Percentiles rank a stretch among this genome's conserved stretches.
Conservation (phyloP, 2,888 invertebrate species). For the Tenodera sinensis region DNA sequence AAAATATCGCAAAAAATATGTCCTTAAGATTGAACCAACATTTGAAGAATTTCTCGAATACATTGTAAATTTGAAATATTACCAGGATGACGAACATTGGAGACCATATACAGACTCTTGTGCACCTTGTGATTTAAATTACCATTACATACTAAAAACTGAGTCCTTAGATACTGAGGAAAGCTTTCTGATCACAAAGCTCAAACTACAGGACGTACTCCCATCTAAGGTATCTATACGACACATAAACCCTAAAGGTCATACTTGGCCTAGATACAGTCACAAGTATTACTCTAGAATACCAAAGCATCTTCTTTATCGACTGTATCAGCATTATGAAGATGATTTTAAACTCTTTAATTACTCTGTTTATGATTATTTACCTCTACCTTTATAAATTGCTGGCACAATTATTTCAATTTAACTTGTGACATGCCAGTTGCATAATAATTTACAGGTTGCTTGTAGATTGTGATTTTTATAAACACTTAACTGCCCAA, state of each 20-base stretch:
- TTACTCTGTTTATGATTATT: conserved; percentile 41
- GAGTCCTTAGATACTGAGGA: conserved; percentile 48
- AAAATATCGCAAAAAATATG: conserved; percentile 36
- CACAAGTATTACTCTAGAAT: conserved; percentile 40
- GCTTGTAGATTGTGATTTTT: no score
- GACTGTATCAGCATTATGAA: conserved; percentile 43
- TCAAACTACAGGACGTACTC: conserved; percentile 36
- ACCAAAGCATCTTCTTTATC: conserved; percentile 36
- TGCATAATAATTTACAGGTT: no score
- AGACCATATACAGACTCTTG: conserved; percentile 46
- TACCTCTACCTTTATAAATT: conserved; percentile 23
- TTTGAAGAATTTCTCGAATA: conserved; percentile 50
- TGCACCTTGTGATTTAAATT: conserved; percentile 49
- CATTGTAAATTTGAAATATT: conserved; percentile 39
- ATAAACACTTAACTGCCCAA: no score
- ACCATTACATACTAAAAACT: conserved; percentile 50
- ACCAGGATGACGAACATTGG: conserved; percentile 50
- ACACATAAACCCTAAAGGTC: conserved; percentile 39
- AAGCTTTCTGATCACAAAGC: conserved; percentile 39
- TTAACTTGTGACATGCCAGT: no score
- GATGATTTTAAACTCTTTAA: conserved; percentile 48
- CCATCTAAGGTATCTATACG: conserved; percentile 30
- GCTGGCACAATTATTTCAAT: no score
- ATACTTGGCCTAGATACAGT: conserved; percentile 38
- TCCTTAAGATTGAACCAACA: conserved; percentile 38